Percentiles rank a stretch among this genome's conserved stretches.
phyloP scores from a whole-genome alignment of 2,113 vertebrate genomes.

The Spheniscus mendiculus region DNA sequence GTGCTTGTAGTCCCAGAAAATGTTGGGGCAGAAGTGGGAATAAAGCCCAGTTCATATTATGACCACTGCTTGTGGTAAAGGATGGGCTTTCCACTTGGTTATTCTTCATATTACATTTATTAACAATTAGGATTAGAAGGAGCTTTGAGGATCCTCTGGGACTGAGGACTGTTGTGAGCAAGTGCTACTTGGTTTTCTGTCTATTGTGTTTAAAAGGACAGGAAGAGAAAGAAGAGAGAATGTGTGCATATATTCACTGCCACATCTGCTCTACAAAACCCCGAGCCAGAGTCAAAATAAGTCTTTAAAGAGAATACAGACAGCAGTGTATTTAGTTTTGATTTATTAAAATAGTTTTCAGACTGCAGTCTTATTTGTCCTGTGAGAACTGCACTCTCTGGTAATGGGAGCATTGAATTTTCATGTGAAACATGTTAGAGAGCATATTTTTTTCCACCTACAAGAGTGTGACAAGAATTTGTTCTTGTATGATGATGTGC shows the following conservation, averaged over 20 bases:
- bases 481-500: conserved; percentile 43
- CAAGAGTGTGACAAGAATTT: conserved; percentile 48
- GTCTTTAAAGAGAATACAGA: conserved; percentile 24
- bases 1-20: neutral
- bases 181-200: neutral
- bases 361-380: conserved; percentile 60
- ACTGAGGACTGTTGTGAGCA: neutral
- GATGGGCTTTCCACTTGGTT: neutral
- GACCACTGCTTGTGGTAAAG: neutral
- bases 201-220: neutral
- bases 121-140: neutral
- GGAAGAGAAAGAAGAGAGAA: neutral
- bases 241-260: neutral
- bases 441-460: conserved; percentile 53
- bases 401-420: conserved; percentile 61
- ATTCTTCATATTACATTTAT: neutral
- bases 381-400: conserved; percentile 38
- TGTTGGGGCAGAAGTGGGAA: neutral
- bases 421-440: conserved; percentile 59
- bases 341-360: conserved; percentile 65
- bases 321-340: conserved; percentile 40
- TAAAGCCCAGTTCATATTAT: neutral
- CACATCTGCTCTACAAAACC: neutral
- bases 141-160: neutral
- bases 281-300: neutral